A percentile compares a stretch with the other conserved stretches of the same genome.
Evolutionary conservation across 2,113 vertebrate genomes (phyloP).

Genomic region (Limanda limanda): DNA sequence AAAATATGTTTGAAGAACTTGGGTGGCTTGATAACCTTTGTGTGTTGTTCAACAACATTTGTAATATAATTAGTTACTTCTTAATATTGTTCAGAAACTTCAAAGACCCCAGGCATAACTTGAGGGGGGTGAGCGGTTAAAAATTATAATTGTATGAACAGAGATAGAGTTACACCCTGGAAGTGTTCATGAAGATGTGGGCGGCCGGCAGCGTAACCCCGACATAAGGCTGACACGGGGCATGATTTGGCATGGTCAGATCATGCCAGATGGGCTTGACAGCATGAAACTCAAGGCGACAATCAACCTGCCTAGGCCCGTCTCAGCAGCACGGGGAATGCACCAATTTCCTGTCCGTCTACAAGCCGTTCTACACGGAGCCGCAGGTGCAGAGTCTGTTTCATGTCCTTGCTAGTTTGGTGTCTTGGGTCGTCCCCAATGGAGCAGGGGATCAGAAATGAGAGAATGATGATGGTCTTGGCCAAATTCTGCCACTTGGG

Average conservation of each 20-base stretch:
- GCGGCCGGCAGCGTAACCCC: slow-evolving; percentile 37
- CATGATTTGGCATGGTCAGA: slow-evolving; percentile 33
- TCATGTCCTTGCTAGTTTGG: not conserved
- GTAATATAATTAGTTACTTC: too few species aligned
- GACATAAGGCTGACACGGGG: slow-evolving; percentile 26
- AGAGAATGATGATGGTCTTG: not conserved
- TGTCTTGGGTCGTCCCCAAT: not conserved
- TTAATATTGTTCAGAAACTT: too few species aligned
- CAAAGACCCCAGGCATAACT: not conserved
- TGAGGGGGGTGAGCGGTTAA: not conserved
- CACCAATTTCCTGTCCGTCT: slow-evolving; percentile 9
- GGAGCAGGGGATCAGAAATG: not conserved
- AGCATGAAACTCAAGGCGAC: slow-evolving; percentile 49
- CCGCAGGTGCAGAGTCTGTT: slow-evolving; percentile 1
- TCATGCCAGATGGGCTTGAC: slow-evolving; percentile 64
- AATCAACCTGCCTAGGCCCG: slow-evolving; percentile 51
- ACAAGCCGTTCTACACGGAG: not conserved
- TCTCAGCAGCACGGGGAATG: slow-evolving; percentile 14
- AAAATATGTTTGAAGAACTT: too few species aligned
- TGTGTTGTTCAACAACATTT: too few species aligned
- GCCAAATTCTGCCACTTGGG: not conserved
- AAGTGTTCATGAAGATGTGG: slow-evolving; percentile 12
- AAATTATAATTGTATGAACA: not conserved
- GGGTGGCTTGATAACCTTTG: too few species aligned
- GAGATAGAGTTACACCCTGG: not conserved